A percentile compares a stretch with the other conserved stretches of the same genome.
These are phyloP conservation scores for Fragum whitleyi DNA, from an alignment of 2,888 invertebrate genomes.

Conservation along the genomic window DNA sequence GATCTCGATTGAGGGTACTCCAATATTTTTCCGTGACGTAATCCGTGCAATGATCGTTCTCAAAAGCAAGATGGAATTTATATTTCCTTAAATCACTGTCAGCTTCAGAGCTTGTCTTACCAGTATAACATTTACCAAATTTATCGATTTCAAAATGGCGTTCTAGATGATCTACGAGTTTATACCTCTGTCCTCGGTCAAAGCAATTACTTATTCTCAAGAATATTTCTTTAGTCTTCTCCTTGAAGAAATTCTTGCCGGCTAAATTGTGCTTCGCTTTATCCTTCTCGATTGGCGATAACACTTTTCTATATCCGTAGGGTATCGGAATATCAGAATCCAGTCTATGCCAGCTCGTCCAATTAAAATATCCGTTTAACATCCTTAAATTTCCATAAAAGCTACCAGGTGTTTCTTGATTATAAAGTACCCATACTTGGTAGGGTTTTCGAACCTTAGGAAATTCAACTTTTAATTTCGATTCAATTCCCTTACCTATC, in stretches of 20 bases:
- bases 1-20: constrained; percentile 63
- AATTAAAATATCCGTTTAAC: constrained; percentile 72
- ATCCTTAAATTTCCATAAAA: constrained; percentile 64
- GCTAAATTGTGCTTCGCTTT: constrained; percentile 35
- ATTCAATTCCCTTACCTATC: constrained; percentile 49
- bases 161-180: constrained; percentile 49
- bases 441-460: constrained; percentile 63
- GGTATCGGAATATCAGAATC: constrained; percentile 71
- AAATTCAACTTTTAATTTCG: constrained; percentile 50
- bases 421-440: constrained; percentile 76
- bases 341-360: constrained; percentile 73
- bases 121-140: constrained; percentile 71
- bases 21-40: constrained; percentile 78
- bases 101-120: constrained; percentile 44
- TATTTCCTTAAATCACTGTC: constrained; percentile 65
- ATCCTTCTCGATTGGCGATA: constrained; percentile 34
- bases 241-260: constrained; percentile 46
- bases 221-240: constrained; percentile 50
- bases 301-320: constrained; percentile 62
- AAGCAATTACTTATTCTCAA: constrained; percentile 60
- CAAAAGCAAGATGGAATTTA: constrained; percentile 75
- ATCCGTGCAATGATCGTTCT: constrained; percentile 74
- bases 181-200: constrained; percentile 57
- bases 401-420: constrained; percentile 72
- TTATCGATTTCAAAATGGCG: constrained; percentile 65